Evolutionary conservation across 2,797 vertebrate genomes (phyloP).

Genomic region (Acestrorhynchus altus): DNA sequence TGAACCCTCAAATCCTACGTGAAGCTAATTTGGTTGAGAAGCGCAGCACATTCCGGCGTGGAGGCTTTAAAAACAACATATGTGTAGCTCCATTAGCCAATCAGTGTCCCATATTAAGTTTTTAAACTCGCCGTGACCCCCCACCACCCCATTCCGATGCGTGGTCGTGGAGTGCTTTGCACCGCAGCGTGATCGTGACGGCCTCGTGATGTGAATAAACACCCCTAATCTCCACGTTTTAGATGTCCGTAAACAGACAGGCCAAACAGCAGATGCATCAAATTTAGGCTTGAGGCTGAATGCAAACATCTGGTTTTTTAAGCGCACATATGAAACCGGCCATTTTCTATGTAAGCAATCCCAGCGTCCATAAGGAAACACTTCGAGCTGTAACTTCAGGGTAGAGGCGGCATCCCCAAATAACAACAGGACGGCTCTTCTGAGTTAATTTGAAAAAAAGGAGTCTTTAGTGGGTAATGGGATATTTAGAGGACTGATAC

Average conservation of each 20-base stretch:
- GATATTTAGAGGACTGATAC: conserved; percentile 32
- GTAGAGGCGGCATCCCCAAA: conserved; percentile 55
- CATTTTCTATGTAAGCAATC: conserved; percentile 65
- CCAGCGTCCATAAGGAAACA: conserved; percentile 60
- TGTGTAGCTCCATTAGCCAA: conserved; percentile 54
- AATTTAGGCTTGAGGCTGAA: conserved; percentile 66
- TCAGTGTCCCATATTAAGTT: conserved; percentile 48
- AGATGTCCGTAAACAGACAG: conserved; percentile 66
- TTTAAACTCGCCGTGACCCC: conserved; percentile 58
- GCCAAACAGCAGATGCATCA: conserved; percentile 69
- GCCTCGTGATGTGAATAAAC: conserved; percentile 67
- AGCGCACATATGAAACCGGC: conserved; percentile 56
- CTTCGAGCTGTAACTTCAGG: conserved; percentile 60
- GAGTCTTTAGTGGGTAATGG: conserved; percentile 44
- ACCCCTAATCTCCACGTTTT: conserved; percentile 65
- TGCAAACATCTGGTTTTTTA: conserved; percentile 69
- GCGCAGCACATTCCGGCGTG: conserved; percentile 26
- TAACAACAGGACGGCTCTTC: conserved; percentile 50
- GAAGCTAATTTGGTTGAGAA: conserved; percentile 6
- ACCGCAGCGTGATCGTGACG: conserved; percentile 60
- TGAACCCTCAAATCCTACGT: neutral
- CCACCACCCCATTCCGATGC: conserved; percentile 36
- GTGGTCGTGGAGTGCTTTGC: conserved; percentile 59
- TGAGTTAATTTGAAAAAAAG: conserved; percentile 44
- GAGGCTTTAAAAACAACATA: conserved; percentile 52